These are phyloP conservation scores for Corynorhinus townsendii DNA, from an alignment of 2,113 vertebrate species.

Conservation along the genomic window DNA sequence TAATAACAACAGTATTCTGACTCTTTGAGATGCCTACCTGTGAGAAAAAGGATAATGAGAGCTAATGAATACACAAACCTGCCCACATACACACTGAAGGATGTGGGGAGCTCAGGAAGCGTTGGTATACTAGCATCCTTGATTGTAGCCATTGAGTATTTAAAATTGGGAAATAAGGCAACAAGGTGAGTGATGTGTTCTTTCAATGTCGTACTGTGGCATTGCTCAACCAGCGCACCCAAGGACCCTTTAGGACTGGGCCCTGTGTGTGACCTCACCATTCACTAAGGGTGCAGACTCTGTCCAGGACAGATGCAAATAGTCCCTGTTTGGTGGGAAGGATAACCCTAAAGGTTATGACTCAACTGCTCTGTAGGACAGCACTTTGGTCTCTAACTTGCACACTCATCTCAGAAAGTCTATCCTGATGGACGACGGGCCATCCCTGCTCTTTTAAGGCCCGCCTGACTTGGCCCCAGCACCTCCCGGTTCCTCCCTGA, in stretches of 20 bases:
- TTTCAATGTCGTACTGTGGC: neutral
- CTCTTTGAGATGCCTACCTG: neutral
- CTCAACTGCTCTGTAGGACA: neutral
- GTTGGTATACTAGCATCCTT: accelerated
- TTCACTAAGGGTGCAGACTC: neutral
- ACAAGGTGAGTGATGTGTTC: accelerated
- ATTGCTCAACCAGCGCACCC: no score
- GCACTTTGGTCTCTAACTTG: neutral
- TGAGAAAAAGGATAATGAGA: neutral
- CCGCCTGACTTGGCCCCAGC: accelerated
- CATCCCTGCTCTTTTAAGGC: neutral
- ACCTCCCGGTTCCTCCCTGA: neutral
- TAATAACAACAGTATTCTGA: accelerated
- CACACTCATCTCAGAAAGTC: neutral
- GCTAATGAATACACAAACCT: accelerated
- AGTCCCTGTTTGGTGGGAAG: neutral
- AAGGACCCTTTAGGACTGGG: neutral
- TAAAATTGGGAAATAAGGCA: neutral
- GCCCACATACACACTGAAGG: neutral
- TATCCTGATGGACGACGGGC: neutral
- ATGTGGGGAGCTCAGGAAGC: accelerated
- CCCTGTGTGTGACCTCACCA: no score
- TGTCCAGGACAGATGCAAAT: neutral
- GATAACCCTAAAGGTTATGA: neutral
- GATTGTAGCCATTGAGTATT: neutral